A percentile compares a stretch with the other conserved stretches of the same genome.
Conservation (phyloP, 2,888 invertebrate species). For the Dexiosoma caninum region DNA sequence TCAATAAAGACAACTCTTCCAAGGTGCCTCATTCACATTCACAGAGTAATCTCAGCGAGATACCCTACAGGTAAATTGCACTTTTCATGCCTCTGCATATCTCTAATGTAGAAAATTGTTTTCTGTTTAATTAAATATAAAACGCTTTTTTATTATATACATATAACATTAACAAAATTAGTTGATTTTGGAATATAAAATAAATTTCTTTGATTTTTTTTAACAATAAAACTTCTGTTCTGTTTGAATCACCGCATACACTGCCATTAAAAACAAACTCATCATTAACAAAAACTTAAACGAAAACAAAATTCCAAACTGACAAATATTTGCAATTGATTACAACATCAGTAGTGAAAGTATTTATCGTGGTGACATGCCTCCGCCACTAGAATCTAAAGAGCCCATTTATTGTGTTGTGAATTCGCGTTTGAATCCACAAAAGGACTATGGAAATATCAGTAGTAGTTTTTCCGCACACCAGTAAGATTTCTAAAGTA, state of each 20-base stretch:
- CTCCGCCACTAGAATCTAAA: constrained; percentile 64
- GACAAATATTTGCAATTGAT: constrained; percentile 33
- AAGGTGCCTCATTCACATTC: constrained; percentile 91
- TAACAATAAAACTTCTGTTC: constrained; percentile 29
- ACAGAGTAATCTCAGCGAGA: constrained; percentile 92
- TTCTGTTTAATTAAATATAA: neutral
- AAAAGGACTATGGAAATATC: constrained; percentile 66
- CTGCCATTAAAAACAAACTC: constrained; percentile 39
- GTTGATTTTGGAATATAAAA: constrained; percentile 3
- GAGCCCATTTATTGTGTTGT: constrained; percentile 46
- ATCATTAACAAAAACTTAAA: constrained; percentile 1
- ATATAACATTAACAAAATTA: constrained; percentile 18
- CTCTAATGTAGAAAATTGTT: neutral
- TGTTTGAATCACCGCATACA: constrained; percentile 49
- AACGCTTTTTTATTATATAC: constrained; percentile 56
- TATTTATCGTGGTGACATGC: constrained; percentile 76
- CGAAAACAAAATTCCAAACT: constrained; percentile 7
- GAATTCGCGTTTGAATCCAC: constrained; percentile 36
- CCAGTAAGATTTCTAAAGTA: constrained; percentile 70
- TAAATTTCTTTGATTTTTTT: constrained; percentile 39
- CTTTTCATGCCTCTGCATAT: neutral
- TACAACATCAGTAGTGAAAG: constrained; percentile 70
- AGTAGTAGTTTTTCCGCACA: constrained; percentile 67
- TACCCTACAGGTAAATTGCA: constrained; percentile 85
- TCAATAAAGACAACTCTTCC: constrained; percentile 79